Conservation (phyloP, 2,888 invertebrate species). For the Parascotia fuliginaria region DNA sequence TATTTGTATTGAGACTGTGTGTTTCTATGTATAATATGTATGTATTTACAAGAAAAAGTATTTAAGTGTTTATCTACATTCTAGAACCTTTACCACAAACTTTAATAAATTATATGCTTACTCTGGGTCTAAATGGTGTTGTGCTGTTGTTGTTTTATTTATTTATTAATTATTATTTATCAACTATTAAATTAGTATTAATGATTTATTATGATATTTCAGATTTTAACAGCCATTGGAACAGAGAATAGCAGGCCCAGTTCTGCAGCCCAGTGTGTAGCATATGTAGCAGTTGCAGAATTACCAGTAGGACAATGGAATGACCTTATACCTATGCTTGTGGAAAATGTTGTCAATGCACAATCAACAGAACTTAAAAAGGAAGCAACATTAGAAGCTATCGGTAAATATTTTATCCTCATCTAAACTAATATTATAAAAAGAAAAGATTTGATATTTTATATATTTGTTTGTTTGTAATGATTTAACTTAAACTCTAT, state of each 20-base stretch:
- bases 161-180: too few species aligned
- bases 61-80: too few species aligned
- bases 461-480: not conserved
- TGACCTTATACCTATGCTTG: slow-evolving; percentile 94
- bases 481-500: too few species aligned
- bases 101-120: too few species aligned
- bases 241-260: slow-evolving; percentile 98
- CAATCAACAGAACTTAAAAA: slow-evolving; percentile 96
- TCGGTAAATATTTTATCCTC: slow-evolving; percentile 85
- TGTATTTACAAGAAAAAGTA: too few species aligned
- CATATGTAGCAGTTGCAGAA: slow-evolving; percentile 98
- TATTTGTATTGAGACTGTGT: too few species aligned
- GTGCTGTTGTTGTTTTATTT: too few species aligned
- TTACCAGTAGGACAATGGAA: slow-evolving; percentile 97
- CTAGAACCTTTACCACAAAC: too few species aligned
- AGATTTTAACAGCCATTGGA: slow-evolving; percentile 97
- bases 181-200: not conserved
- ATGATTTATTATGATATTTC: slow-evolving; percentile 4
- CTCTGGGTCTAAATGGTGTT: too few species aligned
- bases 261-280: slow-evolving; percentile 99
- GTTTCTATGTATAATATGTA: too few species aligned
- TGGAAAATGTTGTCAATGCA: slow-evolving; percentile 95
- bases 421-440: too few species aligned
- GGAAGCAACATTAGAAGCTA: slow-evolving; percentile 98
- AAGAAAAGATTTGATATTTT: too few species aligned